Evolutionary conservation across 2,113 vertebrate genomes (phyloP).

Genomic region (Archocentrus centrarchus): DNA sequence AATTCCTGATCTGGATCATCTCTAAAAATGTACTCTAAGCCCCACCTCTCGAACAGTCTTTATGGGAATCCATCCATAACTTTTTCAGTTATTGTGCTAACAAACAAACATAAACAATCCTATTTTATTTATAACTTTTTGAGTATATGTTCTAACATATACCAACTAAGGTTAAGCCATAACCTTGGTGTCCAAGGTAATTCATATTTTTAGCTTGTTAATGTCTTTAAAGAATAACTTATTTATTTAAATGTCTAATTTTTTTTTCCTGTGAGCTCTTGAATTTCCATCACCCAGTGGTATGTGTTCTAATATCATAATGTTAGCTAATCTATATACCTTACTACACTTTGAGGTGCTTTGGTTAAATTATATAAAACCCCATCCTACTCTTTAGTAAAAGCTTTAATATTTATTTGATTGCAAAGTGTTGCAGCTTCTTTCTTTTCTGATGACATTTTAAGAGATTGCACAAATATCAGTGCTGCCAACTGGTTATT

Average conservation of each 20-base stretch:
- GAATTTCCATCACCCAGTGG: not conserved
- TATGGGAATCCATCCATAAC: not conserved
- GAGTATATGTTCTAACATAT: not conserved
- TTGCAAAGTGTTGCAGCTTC: not conserved
- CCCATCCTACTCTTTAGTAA: not conserved
- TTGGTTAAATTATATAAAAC: not conserved
- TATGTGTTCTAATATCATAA: not conserved
- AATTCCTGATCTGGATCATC: too few species aligned
- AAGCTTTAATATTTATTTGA: not conserved
- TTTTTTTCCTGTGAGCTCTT: not conserved
- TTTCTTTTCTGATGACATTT: not conserved
- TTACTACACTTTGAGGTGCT: not conserved
- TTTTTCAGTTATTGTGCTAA: not conserved
- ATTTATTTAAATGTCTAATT: not conserved
- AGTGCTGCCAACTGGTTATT: not conserved
- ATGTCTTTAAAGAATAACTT: not conserved
- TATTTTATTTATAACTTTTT: not conserved
- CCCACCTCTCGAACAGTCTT: not conserved
- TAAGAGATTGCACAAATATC: constrained; percentile 16
- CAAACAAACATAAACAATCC: not conserved
- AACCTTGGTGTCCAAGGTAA: not conserved
- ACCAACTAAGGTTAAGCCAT: not conserved
- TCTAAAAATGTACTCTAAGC: too few species aligned
- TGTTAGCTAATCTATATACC: not conserved
- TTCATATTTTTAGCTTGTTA: not conserved